phyloP scores from a whole-genome alignment of 2,797 vertebrate species.

The Chelonia mydas region DNA sequence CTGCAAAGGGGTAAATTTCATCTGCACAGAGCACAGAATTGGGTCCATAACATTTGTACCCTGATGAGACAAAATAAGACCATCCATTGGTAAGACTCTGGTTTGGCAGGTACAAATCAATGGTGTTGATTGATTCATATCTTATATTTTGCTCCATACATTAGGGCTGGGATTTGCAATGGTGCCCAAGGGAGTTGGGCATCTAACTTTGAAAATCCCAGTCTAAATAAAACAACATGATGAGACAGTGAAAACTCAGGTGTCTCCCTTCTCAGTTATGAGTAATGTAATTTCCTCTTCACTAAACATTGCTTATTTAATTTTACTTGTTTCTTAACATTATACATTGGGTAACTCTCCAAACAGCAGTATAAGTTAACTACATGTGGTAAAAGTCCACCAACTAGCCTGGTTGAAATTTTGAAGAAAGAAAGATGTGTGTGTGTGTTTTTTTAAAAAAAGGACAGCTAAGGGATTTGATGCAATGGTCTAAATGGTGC shows the following conservation, averaged over 20 bases:
- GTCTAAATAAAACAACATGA: background rate
- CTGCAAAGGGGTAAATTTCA: background rate
- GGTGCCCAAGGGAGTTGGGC: fast-evolving
- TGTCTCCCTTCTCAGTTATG: background rate
- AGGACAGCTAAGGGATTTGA: background rate
- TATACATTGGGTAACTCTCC: background rate
- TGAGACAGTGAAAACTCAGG: background rate
- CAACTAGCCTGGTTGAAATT: background rate
- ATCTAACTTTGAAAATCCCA: background rate
- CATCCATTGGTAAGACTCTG: fast-evolving
- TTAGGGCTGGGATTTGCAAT: background rate
- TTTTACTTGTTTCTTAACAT: conserved; percentile 11
- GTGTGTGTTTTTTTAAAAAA: background rate
- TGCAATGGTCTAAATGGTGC: background rate
- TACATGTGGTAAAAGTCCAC: background rate
- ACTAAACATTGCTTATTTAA: background rate
- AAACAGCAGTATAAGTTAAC: conserved; percentile 11
- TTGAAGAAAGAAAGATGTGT: background rate
- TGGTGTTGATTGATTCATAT: background rate
- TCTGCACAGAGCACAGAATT: background rate
- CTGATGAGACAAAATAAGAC: background rate
- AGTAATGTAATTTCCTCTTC: background rate
- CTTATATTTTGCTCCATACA: fast-evolving
- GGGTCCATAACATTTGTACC: fast-evolving
- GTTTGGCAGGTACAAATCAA: background rate